A percentile compares a stretch with the other conserved stretches of the same genome.
phyloP scores from a whole-genome alignment of 2,888 invertebrate genomes.

The Bhutanitis thaidina region DNA sequence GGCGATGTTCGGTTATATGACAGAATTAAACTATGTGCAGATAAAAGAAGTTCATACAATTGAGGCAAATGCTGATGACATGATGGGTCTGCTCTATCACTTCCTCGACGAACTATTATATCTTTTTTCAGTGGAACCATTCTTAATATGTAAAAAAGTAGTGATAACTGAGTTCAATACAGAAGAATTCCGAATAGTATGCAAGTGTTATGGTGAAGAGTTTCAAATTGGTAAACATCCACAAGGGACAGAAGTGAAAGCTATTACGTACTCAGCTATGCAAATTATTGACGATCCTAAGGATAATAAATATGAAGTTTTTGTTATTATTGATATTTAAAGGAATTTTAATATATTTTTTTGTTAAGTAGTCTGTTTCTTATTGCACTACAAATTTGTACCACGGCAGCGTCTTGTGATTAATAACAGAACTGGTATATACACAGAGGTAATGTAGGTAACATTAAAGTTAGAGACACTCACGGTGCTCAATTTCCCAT shows the following conservation, averaged over 20 bases:
- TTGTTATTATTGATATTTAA: conserved; percentile 98
- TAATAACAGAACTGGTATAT: too few relatives aligned
- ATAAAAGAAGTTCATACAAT: conserved; percentile 88
- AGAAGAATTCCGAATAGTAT: conserved; percentile 89
- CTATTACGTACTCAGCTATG: conserved; percentile 99
- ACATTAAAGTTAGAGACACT: too few relatives aligned
- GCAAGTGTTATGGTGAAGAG: conserved; percentile 94
- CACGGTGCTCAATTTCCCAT: too few relatives aligned
- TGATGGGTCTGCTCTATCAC: conserved; percentile 92
- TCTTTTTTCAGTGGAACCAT: conserved; percentile 95
- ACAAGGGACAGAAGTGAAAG: conserved; percentile 98
- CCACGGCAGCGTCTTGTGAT: too few relatives aligned
- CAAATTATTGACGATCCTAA: conserved; percentile 89
- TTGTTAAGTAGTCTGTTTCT: background rate
- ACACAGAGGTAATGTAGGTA: too few relatives aligned
- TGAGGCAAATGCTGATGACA: conserved; percentile 93
- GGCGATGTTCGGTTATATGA: conserved; percentile 99
- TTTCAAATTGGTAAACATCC: conserved; percentile 96
- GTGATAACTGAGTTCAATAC: conserved; percentile 92
- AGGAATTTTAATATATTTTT: conserved; percentile 30
- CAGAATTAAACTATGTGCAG: conserved; percentile 91
- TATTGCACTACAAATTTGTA: too few relatives aligned
- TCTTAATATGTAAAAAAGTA: conserved; percentile 91
- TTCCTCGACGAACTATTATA: conserved; percentile 97
- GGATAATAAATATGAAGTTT: conserved; percentile 89